Evolutionary conservation across 1,140 invertebrate species (phyloP).

Genomic region (Glossosoma conforme): DNA sequence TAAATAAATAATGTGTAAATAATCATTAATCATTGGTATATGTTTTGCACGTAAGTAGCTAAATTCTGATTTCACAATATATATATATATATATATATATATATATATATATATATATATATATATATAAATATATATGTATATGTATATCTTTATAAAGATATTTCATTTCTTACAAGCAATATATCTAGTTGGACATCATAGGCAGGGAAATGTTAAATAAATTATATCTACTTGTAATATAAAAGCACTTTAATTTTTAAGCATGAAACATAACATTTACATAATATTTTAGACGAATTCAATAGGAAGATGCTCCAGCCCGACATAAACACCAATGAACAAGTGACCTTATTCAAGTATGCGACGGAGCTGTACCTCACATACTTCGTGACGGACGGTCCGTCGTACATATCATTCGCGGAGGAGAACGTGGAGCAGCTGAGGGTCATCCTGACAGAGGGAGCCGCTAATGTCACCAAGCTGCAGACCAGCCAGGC

Average conservation of each 20-base stretch:
- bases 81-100: too few relatives aligned
- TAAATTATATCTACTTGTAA: background rate
- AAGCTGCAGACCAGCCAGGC: conserved; percentile 74
- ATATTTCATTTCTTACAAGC: too few relatives aligned
- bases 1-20: too few relatives aligned
- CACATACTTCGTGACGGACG: conserved; percentile 62
- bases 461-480: conserved; percentile 59
- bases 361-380: conserved; percentile 68
- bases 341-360: conserved; percentile 61
- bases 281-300: conserved; percentile 59
- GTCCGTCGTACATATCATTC: conserved; percentile 63
- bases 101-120: too few relatives aligned
- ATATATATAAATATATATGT: too few relatives aligned
- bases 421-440: conserved; percentile 59
- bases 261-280: conserved; percentile 1
- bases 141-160: too few relatives aligned
- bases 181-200: too few relatives aligned
- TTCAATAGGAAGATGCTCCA: conserved; percentile 76
- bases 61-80: too few relatives aligned
- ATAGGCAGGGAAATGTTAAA: too few relatives aligned
- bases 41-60: too few relatives aligned
- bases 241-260: background rate
- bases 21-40: too few relatives aligned
- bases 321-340: conserved; percentile 65
- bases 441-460: conserved; percentile 60